Percentiles rank a stretch among this genome's conserved stretches.
Evolutionary conservation across 2,113 vertebrate species (phyloP).

Genomic region (Tenrec ecaudatus): DNA sequence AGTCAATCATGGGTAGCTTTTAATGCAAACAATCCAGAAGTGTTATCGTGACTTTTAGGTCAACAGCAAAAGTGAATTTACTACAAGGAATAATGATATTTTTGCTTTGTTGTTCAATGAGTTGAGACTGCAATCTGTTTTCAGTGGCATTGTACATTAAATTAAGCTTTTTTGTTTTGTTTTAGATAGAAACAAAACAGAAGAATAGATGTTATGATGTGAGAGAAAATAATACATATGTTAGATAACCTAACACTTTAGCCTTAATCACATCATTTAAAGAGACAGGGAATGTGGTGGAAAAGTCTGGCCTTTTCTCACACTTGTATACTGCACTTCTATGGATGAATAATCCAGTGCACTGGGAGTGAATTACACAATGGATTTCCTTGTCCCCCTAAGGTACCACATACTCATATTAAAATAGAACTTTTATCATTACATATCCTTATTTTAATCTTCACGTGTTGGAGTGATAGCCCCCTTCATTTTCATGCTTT

Average conservation of each 20-base stretch:
- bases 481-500: too few relatives aligned
- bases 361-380: too few relatives aligned
- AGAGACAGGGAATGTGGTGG: rapidly evolving
- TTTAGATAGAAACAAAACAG: not conserved
- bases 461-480: too few relatives aligned
- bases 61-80: not conserved
- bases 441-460: too few relatives aligned
- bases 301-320: not conserved
- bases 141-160: not conserved
- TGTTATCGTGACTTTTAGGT: not conserved
- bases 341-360: not conserved
- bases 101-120: not conserved
- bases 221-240: not conserved
- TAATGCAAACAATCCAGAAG: not conserved
- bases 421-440: too few relatives aligned
- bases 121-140: not conserved
- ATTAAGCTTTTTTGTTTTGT: not conserved
- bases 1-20: not conserved
- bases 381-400: too few relatives aligned
- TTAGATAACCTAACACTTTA: not conserved
- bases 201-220: not conserved
- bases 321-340: not conserved
- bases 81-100: not conserved
- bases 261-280: not conserved
- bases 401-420: too few relatives aligned